Evolutionary conservation across 2,888 invertebrate species (phyloP), one percentile per base, ranked within the genome.

Genomic region (Rotaria socialis): DNA sequence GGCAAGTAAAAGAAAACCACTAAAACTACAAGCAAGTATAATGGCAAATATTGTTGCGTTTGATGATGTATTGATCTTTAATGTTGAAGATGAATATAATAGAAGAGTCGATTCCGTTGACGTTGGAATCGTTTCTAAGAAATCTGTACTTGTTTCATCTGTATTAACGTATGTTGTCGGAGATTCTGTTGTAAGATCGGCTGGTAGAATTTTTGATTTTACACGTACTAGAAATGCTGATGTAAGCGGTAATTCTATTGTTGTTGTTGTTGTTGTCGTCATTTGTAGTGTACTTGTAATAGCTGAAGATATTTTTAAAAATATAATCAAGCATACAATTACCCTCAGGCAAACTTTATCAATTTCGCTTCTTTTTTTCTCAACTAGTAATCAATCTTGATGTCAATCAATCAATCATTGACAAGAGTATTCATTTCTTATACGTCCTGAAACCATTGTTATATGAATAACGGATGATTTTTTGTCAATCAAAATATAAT

Each of bases 21-120:
- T 67, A 67, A 67, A 67, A 67, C 67, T 67, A 27, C 67, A 35
- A 67, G 35, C 67, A 35, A 67, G 67, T 35, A 67, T 67, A 35
- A 67, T 35, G 35, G 7, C 35, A 67, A 67, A 35, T 67, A 67
- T 16, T 41, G 67, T 67, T 35, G 67, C 35, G 19, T 67, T 67
- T 16, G 67, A 67, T 67, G 67, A 67, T 35, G 67, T 16, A 35
- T 67, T 67, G 1, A 2, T 67, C 35, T 67, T 67, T 19, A 67
- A 67, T 67, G 67, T 67, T 67, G 67, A 41, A 7, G 67, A 35
- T 35, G 67, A 67, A 35, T 67, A 67, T 67, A 67, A 67, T 35
- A 67, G 35, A 19, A 67, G 1, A 41, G 4, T 19, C 19, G 10
- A 67, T 6, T 35, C 19, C 3, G 35, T 67, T 35, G 67, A 19